Conservation (phyloP, 1,140 invertebrate species). For the Diprion similis region DNA sequence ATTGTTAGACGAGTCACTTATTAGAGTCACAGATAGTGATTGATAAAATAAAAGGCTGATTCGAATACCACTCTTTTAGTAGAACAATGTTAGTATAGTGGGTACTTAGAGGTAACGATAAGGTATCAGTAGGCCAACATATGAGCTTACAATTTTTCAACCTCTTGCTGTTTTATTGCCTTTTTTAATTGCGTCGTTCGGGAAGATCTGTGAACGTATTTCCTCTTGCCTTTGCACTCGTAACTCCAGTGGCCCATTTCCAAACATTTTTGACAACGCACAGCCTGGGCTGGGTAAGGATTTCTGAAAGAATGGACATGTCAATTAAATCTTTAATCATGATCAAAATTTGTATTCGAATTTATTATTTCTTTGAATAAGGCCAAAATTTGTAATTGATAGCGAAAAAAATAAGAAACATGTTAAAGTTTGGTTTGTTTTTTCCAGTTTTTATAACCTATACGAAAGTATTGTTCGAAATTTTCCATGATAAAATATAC, state of each 20-base stretch:
- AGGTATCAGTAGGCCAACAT: constrained; percentile 9
- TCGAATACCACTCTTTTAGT: constrained; percentile 19
- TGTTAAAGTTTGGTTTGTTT: constrained; percentile 1
- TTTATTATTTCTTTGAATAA: constrained; percentile 7
- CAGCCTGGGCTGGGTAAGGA: constrained; percentile 68
- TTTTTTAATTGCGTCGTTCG: constrained; percentile 83
- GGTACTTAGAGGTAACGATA: background rate
- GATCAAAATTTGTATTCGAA: background rate
- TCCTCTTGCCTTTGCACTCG: constrained; percentile 89
- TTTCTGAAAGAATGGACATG: constrained; percentile 37
- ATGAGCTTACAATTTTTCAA: constrained; percentile 40
- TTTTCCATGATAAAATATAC: background rate
- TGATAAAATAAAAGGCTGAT: constrained; percentile 11
- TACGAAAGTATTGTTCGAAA: background rate
- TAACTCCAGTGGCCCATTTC: constrained; percentile 93
- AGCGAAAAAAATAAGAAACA: background rate
- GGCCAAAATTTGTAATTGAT: background rate
- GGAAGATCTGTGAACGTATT: constrained; percentile 83
- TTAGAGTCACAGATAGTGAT: background rate
- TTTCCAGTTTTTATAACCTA: constrained; percentile 2
- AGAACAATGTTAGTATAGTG: constrained; percentile 16
- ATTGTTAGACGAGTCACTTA: background rate
- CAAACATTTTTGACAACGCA: constrained; percentile 90
- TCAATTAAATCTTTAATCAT: constrained; percentile 12
- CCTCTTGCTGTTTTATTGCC: constrained; percentile 66